Conservation (phyloP, 2,888 invertebrate genomes). For the Drosophila pseudotakahashii region DNA sequence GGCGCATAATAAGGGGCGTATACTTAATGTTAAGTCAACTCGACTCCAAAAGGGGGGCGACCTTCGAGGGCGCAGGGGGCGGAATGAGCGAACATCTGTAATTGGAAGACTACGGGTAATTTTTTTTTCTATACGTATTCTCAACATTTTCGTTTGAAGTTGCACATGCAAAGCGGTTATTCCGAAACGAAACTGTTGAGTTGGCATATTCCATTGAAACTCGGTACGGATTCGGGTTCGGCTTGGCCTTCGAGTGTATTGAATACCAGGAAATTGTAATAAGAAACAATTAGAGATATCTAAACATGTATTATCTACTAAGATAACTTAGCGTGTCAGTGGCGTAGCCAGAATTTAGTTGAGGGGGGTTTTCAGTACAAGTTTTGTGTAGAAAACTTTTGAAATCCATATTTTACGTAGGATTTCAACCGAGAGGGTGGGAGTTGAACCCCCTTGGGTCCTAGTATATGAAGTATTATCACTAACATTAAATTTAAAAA, state of each 20-base stretch:
- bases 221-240: too few relatives aligned
- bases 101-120: conserved; percentile 29
- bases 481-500: too few relatives aligned
- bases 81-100: neutral
- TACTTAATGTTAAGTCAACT: conserved; percentile 22
- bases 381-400: too few relatives aligned
- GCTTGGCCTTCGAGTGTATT: neutral
- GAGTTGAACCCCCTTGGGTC: too few relatives aligned
- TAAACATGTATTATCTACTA: too few relatives aligned
- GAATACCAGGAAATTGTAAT: neutral
- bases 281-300: too few relatives aligned
- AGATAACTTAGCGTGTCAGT: too few relatives aligned
- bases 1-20: neutral
- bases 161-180: neutral
- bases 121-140: conserved; percentile 3
- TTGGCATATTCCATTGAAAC: neutral
- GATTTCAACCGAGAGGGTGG: too few relatives aligned
- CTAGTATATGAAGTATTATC: too few relatives aligned
- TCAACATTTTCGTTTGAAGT: conserved; percentile 30
- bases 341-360: too few relatives aligned
- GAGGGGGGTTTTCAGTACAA: too few relatives aligned
- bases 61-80: neutral
- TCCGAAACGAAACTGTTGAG: neutral
- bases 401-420: too few relatives aligned
- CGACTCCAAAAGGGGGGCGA: conserved; percentile 5